These are phyloP conservation scores for Coecobrya sp. DNA, from an alignment of 2,888 invertebrate genomes.

Conservation along the genomic window DNA sequence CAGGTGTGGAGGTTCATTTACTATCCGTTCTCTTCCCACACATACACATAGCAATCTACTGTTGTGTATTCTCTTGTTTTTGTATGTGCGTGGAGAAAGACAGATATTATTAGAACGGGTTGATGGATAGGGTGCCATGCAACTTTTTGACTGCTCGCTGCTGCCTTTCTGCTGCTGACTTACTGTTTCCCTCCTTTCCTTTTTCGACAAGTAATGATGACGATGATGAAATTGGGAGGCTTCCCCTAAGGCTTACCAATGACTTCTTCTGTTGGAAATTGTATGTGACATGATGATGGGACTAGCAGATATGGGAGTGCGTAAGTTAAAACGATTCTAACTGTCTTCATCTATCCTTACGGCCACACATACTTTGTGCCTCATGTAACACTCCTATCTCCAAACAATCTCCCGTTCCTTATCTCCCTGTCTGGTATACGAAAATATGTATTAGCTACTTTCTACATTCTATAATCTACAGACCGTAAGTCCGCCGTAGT, in stretches of 20 bases:
- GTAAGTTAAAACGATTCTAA: slow-evolving; percentile 65
- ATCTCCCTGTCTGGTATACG: neutral
- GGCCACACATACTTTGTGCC: neutral
- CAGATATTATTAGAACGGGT: slow-evolving; percentile 38
- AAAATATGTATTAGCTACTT: neutral
- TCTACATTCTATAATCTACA: neutral
- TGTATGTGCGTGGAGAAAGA: neutral
- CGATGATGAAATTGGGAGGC: slow-evolving; percentile 66
- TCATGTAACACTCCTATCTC: neutral
- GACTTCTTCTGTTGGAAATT: slow-evolving; percentile 54
- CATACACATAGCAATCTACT: neutral
- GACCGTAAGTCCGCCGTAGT: neutral
- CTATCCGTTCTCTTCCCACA: neutral
- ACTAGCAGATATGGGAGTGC: slow-evolving; percentile 49
- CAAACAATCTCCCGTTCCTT: neutral
- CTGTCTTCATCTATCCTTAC: slow-evolving; percentile 19
- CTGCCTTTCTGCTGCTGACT: neutral
- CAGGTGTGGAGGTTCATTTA: slow-evolving; percentile 25
- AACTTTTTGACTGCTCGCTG: slow-evolving; percentile 52
- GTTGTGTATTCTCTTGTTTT: neutral
- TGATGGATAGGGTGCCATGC: slow-evolving; percentile 65
- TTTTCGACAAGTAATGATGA: slow-evolving; percentile 58
- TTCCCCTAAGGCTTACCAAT: slow-evolving; percentile 60
- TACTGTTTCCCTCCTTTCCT: neutral
- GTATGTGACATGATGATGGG: slow-evolving; percentile 57